Conservation (phyloP, 1,140 invertebrate genomes). For the Stegodyphus dumicola region DNA sequence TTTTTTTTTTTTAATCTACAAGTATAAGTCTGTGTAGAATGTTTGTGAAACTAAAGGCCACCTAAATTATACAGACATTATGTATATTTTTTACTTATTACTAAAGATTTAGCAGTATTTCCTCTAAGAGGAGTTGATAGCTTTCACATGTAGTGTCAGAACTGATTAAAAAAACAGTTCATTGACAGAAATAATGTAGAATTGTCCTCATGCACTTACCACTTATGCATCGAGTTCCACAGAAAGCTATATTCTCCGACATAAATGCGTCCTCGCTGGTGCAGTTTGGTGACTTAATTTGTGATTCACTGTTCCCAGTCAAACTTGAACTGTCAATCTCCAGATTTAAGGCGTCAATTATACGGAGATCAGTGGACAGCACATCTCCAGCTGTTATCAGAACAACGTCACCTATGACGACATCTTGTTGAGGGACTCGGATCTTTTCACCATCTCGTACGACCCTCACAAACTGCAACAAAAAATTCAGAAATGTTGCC, state of each 20-base stretch:
- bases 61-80: too few species aligned
- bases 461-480: background rate
- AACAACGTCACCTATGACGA: background rate
- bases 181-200: too few species aligned
- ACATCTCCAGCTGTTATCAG: conserved; percentile 65
- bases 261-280: background rate
- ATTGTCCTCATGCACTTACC: background rate
- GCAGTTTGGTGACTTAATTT: background rate
- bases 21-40: too few species aligned
- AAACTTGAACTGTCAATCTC: background rate
- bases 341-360: background rate
- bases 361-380: conserved; percentile 65
- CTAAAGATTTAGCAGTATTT: too few species aligned
- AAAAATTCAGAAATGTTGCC: background rate
- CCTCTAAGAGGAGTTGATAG: too few species aligned
- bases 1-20: too few species aligned
- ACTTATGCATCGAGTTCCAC: background rate
- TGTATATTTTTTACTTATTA: too few species aligned
- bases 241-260: background rate
- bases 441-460: conserved; percentile 3
- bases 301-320: background rate
- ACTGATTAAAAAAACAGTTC: too few species aligned
- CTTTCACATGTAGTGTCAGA: too few species aligned
- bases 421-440: background rate
- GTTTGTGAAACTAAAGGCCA: too few species aligned